Evolutionary conservation across 2,113 vertebrate genomes (phyloP).

Genomic region (Gavialis gangeticus): DNA sequence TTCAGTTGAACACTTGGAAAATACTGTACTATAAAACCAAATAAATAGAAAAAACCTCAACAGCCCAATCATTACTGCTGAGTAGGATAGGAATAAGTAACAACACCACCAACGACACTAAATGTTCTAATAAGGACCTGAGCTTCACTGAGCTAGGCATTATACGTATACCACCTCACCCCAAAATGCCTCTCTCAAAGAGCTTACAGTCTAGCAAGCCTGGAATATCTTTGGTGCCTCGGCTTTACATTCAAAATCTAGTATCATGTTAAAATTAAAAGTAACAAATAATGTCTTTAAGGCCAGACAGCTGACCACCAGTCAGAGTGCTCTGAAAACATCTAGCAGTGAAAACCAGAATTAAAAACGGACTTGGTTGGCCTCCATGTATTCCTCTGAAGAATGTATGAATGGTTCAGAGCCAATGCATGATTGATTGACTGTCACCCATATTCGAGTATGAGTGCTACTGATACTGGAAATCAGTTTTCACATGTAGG

Average conservation of each 20-base stretch:
- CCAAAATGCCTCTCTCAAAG: neutral
- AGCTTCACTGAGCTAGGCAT: neutral
- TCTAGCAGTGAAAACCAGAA: neutral
- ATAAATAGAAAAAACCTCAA: no score
- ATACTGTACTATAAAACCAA: no score
- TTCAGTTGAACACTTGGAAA: no score
- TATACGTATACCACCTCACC: fast-evolving
- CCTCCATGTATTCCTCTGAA: neutral
- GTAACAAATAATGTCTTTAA: neutral
- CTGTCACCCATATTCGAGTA: no score
- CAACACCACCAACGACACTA: neutral
- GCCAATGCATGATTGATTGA: neutral
- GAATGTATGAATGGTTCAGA: neutral
- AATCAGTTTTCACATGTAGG: no score
- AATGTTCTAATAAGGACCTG: neutral
- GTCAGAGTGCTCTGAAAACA: neutral
- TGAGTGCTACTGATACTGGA: no score
- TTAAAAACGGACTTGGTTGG: conserved; percentile 11
- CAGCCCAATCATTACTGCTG: no score
- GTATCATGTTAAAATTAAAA: neutral
- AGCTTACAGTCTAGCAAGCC: neutral
- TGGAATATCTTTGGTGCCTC: no score
- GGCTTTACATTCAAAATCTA: neutral
- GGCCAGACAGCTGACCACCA: neutral
- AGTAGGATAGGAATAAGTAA: no score